A percentile compares a stretch with the other conserved stretches of the same genome.
Evolutionary conservation across 2,797 vertebrate species (phyloP).

Genomic region (Chelmon rostratus): DNA sequence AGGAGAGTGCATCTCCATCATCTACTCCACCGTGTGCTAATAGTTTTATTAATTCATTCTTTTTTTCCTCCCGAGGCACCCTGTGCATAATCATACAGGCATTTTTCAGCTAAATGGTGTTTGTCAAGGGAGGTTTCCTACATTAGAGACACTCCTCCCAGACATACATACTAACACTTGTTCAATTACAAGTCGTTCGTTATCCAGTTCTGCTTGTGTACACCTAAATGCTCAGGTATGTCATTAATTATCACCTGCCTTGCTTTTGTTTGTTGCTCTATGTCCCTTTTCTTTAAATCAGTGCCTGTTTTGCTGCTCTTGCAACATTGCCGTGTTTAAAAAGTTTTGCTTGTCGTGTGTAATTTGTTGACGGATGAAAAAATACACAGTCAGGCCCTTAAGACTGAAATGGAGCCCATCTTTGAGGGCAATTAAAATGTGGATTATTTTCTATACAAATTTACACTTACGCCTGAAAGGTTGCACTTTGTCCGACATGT

Average conservation of each 20-base stretch:
- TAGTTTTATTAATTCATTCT: conserved; percentile 86
- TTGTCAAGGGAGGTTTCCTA: conserved; percentile 81
- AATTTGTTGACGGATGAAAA: conserved; percentile 67
- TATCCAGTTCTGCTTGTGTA: conserved; percentile 72
- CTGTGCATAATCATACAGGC: conserved; percentile 79
- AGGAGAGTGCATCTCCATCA: conserved; percentile 85
- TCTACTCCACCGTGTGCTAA: conserved; percentile 78
- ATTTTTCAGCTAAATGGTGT: conserved; percentile 85
- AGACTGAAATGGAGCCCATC: conserved; percentile 50
- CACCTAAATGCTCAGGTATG: conserved; percentile 65
- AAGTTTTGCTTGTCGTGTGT: conserved; percentile 60
- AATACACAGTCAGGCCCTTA: conserved; percentile 23
- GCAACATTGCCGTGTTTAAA: conserved; percentile 43
- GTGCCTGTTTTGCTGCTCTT: conserved; percentile 43
- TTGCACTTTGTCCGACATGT: conserved; percentile 76
- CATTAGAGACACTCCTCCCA: conserved; percentile 75
- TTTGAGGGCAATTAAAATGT: conserved; percentile 73
- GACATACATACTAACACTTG: conserved; percentile 74
- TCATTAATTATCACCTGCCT: conserved; percentile 69
- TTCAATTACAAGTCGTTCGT: conserved; percentile 80
- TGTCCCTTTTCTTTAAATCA: conserved; percentile 62
- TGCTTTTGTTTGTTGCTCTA: conserved; percentile 62
- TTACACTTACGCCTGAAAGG: conserved; percentile 74
- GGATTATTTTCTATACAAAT: conserved; percentile 77
- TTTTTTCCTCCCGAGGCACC: conserved; percentile 70